Conservation (phyloP, 2,888 invertebrate genomes). For the Eucriotettix oculatus region DNA sequence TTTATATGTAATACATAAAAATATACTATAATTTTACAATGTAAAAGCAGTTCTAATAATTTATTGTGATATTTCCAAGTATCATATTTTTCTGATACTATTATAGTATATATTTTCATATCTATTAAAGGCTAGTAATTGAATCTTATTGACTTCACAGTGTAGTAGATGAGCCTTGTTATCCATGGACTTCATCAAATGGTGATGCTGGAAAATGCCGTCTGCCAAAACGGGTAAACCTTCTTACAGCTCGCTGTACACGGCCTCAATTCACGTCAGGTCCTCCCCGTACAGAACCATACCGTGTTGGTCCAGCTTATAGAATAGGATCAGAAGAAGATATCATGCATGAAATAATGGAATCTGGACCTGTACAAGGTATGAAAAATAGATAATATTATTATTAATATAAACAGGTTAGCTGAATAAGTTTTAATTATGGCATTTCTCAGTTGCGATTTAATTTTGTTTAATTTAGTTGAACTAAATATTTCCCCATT, state of each 20-base stretch:
- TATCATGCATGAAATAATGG: slow-evolving; percentile 81
- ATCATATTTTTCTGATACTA: no score
- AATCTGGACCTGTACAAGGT: slow-evolving; percentile 88
- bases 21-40: no score
- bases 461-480: no score
- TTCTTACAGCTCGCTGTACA: slow-evolving; percentile 14
- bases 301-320: slow-evolving; percentile 51
- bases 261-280: slow-evolving; percentile 4
- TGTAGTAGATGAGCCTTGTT: slow-evolving; percentile 70
- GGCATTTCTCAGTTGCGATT: no score
- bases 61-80: no score
- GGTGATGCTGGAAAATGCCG: slow-evolving; percentile 45
- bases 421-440: no score
- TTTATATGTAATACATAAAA: no score
- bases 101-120: no score
- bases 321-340: slow-evolving; percentile 58
- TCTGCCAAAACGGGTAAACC: slow-evolving; percentile 30
- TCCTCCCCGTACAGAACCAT: slow-evolving; percentile 8
- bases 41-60: no score
- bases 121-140: no score
- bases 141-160: slow-evolving; percentile 29
- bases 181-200: slow-evolving; percentile 49
- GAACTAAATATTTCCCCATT: no score
- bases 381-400: slow-evolving; percentile 13
- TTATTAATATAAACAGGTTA: no score